These are phyloP conservation scores for Drosophila ananassae DNA, from an alignment of 1,140 invertebrate species.

Conservation along the genomic window DNA sequence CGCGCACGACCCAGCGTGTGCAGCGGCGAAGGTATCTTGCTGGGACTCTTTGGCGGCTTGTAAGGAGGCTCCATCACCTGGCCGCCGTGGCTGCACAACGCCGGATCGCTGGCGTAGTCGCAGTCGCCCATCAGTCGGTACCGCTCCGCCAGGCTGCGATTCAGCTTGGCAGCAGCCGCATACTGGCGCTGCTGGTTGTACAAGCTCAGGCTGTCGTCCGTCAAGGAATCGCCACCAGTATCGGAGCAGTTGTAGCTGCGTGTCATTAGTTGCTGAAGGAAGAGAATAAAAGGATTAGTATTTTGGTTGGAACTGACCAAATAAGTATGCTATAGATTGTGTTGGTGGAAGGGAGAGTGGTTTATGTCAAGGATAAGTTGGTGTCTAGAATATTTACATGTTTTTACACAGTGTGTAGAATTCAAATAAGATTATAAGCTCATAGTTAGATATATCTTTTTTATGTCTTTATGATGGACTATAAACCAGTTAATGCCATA, in stretches of 20 bases:
- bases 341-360: background rate
- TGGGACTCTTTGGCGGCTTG: conserved; percentile 86
- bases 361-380: conserved; percentile 9
- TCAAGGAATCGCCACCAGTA: conserved; percentile 67
- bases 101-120: conserved; percentile 81
- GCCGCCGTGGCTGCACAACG: conserved; percentile 67
- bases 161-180: conserved; percentile 64
- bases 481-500: background rate
- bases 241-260: conserved; percentile 81
- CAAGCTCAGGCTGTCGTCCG: conserved; percentile 77
- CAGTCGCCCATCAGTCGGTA: conserved; percentile 76
- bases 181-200: conserved; percentile 64
- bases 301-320: background rate
- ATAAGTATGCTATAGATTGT: background rate
- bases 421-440: background rate
- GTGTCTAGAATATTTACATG: background rate
- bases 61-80: conserved; percentile 60
- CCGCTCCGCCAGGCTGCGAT: conserved; percentile 69
- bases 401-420: background rate
- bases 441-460: background rate
- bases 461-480: background rate
- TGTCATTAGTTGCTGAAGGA: conserved; percentile 67
- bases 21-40: conserved; percentile 87
- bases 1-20: conserved; percentile 85
- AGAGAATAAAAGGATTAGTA: background rate